Base-by-base conservation (phyloP, 2,888 invertebrate genomes). In the Automeris io region DNA sequence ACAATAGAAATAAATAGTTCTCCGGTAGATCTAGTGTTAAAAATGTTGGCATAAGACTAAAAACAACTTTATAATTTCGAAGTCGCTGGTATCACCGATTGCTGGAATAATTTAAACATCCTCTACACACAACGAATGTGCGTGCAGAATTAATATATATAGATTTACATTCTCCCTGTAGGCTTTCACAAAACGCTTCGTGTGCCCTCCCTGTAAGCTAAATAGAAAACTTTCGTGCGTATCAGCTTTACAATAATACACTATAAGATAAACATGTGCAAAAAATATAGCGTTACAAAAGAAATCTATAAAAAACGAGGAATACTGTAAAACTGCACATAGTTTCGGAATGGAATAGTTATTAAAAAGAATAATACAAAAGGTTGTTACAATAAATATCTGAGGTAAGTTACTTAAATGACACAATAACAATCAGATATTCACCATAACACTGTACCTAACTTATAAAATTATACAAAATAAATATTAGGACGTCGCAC, bases 391-490 rank as follows among this genome's bases (percentile, higher is more conserved):
- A 22, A 16, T 7, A 16, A 37, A 31, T 22, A 22, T 12, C 23
- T 24, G 23, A 31, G 32, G 18, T 23, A 18, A 32, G 18, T 32
- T 18, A 32, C 18, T n/a, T n/a, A n/a, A n/a, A n/a, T n/a, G n/a
- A n/a, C 11, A 23, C 23, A 23, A 18, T 23, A 12, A 37, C 2
- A 37, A 32, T 37, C 11, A 31, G 52, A 50, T 18, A 23, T 38
- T 21, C 16, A 33, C 18, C 19, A 21, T 23, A n/a, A 26, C 26
- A 45, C 40, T 41, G 42, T 44, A 39, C 49, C 46, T 48, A 49
- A 45, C 40, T 42, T 40, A 54, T 59, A 59, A 61, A 62, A 48
- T 3, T 49, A 53, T 55, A 67, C 54, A 66, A 67, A 64, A 62
- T 62, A 68, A 67, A 64, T 49, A 57, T 51, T 60, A 46, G 55